These are phyloP conservation scores for Lypha dubia DNA, from an alignment of 2,888 invertebrate genomes.

Conservation along the genomic window DNA sequence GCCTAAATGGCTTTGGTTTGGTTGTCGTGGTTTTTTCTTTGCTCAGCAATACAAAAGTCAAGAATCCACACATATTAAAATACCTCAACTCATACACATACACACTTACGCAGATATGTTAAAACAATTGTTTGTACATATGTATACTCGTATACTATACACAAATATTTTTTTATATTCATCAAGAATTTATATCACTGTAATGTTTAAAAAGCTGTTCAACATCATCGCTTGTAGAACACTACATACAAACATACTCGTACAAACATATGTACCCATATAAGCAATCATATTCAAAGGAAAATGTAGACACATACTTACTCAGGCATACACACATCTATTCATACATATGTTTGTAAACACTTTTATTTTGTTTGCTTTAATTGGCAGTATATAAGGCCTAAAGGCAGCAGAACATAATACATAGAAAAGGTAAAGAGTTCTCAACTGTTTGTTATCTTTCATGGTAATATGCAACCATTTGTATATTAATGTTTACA, in stretches of 20 bases:
- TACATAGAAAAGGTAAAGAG: constrained; percentile 27
- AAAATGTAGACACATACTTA: neutral
- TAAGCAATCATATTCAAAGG: neutral
- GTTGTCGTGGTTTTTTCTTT: constrained; percentile 49
- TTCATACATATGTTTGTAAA: neutral
- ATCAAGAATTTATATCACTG: constrained; percentile 1
- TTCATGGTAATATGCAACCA: constrained; percentile 63
- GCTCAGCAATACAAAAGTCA: constrained; percentile 22
- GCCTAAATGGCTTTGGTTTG: constrained; percentile 66
- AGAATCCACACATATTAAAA: neutral
- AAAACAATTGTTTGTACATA: neutral
- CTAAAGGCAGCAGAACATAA: constrained; percentile 50
- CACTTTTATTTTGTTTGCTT: constrained; percentile 57
- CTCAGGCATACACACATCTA: too few relatives aligned
- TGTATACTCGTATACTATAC: neutral
- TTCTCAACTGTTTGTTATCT: constrained; percentile 65
- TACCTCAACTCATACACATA: neutral
- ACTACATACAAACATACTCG: neutral
- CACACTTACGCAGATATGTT: neutral
- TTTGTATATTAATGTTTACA: constrained; percentile 57
- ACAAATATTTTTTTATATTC: neutral
- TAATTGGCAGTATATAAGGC: constrained; percentile 63
- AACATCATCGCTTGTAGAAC: constrained; percentile 54
- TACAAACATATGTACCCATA: neutral
- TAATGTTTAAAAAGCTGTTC: constrained; percentile 56